These are phyloP conservation scores for Drosophila santomea DNA, from an alignment of 1,140 invertebrate genomes.

Conservation along the genomic window DNA sequence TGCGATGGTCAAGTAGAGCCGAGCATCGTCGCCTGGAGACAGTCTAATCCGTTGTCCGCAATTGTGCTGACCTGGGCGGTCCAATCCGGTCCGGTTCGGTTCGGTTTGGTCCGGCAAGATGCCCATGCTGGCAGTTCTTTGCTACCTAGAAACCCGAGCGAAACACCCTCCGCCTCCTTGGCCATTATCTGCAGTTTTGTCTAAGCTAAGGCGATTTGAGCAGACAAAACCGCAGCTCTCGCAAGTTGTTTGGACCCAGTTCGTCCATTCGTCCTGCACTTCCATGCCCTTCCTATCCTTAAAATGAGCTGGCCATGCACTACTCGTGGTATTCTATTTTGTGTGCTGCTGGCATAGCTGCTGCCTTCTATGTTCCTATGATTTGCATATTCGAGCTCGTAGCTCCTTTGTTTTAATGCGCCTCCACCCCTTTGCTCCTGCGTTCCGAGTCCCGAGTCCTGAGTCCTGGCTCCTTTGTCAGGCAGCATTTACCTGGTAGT, in stretches of 20 bases:
- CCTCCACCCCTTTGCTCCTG: slow-evolving; percentile 50
- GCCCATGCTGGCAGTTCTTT: slow-evolving; percentile 7
- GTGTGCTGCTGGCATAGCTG: slow-evolving; percentile 30
- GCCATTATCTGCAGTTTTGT: slow-evolving; percentile 67
- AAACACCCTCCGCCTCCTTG: slow-evolving; percentile 22
- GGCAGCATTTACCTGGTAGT: slow-evolving; percentile 65
- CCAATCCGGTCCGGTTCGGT: background rate
- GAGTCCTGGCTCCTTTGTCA: slow-evolving; percentile 72
- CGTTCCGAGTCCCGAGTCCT: slow-evolving; percentile 23
- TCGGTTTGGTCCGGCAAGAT: slow-evolving; percentile 17
- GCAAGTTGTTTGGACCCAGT: slow-evolving; percentile 76
- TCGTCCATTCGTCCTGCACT: slow-evolving; percentile 30
- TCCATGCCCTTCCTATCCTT: slow-evolving; percentile 6
- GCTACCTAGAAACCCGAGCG: slow-evolving; percentile 30
- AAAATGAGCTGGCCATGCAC: background rate
- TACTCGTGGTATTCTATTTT: slow-evolving; percentile 36
- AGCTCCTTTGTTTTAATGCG: slow-evolving; percentile 80
- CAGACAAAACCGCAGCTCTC: slow-evolving; percentile 79
- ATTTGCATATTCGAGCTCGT: slow-evolving; percentile 77
- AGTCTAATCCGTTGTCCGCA: slow-evolving; percentile 61
- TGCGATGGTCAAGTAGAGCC: slow-evolving; percentile 18
- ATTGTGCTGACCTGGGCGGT: slow-evolving; percentile 37
- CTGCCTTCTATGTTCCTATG: slow-evolving; percentile 71
- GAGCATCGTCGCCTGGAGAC: slow-evolving; percentile 28
- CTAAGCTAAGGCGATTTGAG: slow-evolving; percentile 79